A percentile compares a stretch with the other conserved stretches of the same genome.
Evolutionary conservation across 2,888 invertebrate species (phyloP).

Genomic region (Ernsta delagoae): DNA sequence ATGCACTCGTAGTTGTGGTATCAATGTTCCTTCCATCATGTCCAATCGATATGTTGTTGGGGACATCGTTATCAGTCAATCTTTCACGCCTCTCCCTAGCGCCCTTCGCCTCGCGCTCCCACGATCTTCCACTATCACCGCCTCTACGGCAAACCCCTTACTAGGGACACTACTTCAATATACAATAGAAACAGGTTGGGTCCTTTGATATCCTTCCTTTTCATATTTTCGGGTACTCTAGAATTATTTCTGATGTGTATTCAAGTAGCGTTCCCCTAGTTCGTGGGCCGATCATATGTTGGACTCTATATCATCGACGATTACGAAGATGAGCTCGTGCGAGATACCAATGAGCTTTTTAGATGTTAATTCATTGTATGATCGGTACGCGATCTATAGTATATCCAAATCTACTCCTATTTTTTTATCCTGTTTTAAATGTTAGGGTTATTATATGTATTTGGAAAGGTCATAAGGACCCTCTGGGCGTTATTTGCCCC

Average conservation of each 20-base stretch:
- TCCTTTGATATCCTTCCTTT: conserved; percentile 34
- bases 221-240: conserved; percentile 19
- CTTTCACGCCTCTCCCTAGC: conserved; percentile 63
- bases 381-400: conserved; percentile 58
- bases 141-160: conserved; percentile 68
- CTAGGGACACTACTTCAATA: conserved; percentile 61
- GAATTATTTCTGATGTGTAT: conserved; percentile 53
- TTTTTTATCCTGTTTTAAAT: conserved; percentile 84
- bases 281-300: conserved; percentile 50
- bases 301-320: conserved; percentile 38
- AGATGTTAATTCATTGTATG: conserved; percentile 42
- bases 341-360: conserved; percentile 31
- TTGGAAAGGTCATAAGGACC: conserved; percentile 61
- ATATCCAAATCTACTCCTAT: conserved; percentile 83
- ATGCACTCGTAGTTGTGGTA: conserved; percentile 41
- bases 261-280: conserved; percentile 58
- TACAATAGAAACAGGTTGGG: conserved; percentile 51
- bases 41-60: conserved; percentile 45
- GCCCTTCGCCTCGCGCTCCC: conserved; percentile 76
- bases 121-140: conserved; percentile 77
- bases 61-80: conserved; percentile 48
- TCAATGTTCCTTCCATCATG: conserved; percentile 51
- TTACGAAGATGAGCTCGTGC: conserved; percentile 26
- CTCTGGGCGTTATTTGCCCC: conserved; percentile 70
- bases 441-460: conserved; percentile 73